Evolutionary conservation across 2,797 vertebrate genomes (phyloP), one percentile per base, ranked within the genome.

Genomic region (Sebastiscus albofasciatus): DNA sequence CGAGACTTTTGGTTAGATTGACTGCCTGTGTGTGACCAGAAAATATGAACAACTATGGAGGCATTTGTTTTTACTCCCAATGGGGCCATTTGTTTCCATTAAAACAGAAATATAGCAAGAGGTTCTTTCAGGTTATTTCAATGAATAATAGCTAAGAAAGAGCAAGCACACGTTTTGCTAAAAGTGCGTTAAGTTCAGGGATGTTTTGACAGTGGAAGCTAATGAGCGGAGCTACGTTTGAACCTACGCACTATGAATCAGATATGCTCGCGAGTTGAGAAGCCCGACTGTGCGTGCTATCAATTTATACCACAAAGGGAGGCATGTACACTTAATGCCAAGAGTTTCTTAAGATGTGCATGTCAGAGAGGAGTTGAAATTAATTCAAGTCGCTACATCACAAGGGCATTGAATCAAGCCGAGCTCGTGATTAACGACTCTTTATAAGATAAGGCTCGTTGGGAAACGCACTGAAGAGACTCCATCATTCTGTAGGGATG

Each of bases 181-280:
- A 71, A 71, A 73, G 69, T 76, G 8, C 22, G 31, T 20, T 29
- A 29, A 76, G 42, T 81, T 78, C 68, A 66, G 24, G 31, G 67
- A 54, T 68, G 77, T 79, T 79, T 81, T 81, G 73, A 85, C 68
- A 84, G 58, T 18, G 68, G 58, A 59, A 75, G 70, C 74, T 90
- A 89, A 89, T 87, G 76, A 89, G 79, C 54, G 27, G 26, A 24
- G 75, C 77, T 42, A 2, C 10, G 67, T 54, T 88, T 80, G 67
- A 87, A 75, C 76, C 81, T 65, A 75, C 59, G n/a, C 62, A 11
- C 54, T 64, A 9, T 59, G 61, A 73, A 83, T 85, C 69, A 27
- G 12, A 82, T 64, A 20, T 20, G 24, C 62, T 77, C 2, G 14
- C 58, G 29, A 64, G 71, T 13, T 77, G 33, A 68, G 67, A 62